Percentiles rank a stretch among this genome's conserved stretches.
These are phyloP conservation scores for Dicaeum eximium DNA, from an alignment of 2,113 vertebrate species.

Conservation along the genomic window DNA sequence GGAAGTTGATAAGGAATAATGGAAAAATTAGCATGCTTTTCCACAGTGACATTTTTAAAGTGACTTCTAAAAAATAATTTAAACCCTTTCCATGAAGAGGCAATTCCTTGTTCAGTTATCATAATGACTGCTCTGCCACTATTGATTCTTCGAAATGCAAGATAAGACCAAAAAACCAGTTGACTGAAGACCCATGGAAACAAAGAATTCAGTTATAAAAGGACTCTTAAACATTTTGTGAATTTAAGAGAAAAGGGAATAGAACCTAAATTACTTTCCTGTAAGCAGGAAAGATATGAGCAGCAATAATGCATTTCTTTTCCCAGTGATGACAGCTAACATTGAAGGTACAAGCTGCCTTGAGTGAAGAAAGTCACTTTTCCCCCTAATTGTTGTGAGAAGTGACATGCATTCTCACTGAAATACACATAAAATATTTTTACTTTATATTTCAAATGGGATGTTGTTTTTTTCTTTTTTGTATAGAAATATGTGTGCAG, in stretches of 20 bases:
- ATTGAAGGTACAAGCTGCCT: neutral
- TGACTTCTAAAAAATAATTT: neutral
- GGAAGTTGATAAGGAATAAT: neutral
- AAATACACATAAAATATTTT: neutral
- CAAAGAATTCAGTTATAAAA: neutral
- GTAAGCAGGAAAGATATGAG: neutral
- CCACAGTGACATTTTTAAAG: neutral
- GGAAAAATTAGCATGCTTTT: neutral
- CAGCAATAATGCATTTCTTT: neutral
- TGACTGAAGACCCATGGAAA: neutral
- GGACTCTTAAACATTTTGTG: neutral
- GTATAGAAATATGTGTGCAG: neutral
- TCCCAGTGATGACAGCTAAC: neutral
- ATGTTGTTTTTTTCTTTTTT: neutral
- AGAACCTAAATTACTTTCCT: neutral
- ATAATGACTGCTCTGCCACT: neutral
- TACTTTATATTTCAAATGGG: neutral
- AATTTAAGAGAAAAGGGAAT: neutral
- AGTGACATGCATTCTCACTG: neutral
- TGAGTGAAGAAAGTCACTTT: neutral
- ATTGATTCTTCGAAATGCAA: neutral
- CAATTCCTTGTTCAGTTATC: neutral
- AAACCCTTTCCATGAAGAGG: neutral
- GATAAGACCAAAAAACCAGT: neutral
- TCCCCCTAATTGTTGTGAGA: neutral